Evolutionary conservation across 1,140 invertebrate genomes (phyloP), one percentile per base, ranked within the genome.

Genomic region (Cherax quadricarinatus): DNA sequence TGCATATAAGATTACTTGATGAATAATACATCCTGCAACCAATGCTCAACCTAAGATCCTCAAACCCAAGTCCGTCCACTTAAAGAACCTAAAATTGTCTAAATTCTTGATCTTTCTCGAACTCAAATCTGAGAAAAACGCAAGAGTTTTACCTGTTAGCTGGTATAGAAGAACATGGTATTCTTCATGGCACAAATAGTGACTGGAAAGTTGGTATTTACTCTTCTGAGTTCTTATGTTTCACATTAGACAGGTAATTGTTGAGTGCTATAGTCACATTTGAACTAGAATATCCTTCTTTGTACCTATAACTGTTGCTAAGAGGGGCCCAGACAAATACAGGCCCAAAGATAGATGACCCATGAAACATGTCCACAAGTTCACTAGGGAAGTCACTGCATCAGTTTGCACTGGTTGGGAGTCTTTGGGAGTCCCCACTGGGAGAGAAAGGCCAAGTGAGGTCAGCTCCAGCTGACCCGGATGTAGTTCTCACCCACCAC

Each of bases 121-220:
- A 70, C 79, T 88, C 49, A 87, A 88, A 53, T 73, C 21, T n/a
- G 57, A 81, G 84, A 91, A 80, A 91, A 78, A 91, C 49, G 21
- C 83, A 87, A 86, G 49, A 73, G 75, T 66, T 86, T 91, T 91
- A 91, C 89, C 89, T 91, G 89, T 86, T 91, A 53, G 89, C 78
- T 91, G 89, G 84, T 84, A 91, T 80, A 49, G 89, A 86, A 91
- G 89, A 91, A 91, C 89, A 91, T 91, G 89, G 83, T 70, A 91
- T 91, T 91, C 89, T 91, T 91, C 89, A 91, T 62, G 89, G 89
- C 89, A 91, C 89, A 91, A 91, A 81, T 91, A 91, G 73, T 86
- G 89, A 91, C 48, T 84, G 84, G 89, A 91, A 89, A 81, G 87
- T 62, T 89, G 87, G 62, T 66, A 91, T 81, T 86, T 86, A 81